Percentiles rank a stretch among this genome's conserved stretches.
Conservation (phyloP, 1,140 invertebrate species). For the Caenorhabditis remanei region DNA sequence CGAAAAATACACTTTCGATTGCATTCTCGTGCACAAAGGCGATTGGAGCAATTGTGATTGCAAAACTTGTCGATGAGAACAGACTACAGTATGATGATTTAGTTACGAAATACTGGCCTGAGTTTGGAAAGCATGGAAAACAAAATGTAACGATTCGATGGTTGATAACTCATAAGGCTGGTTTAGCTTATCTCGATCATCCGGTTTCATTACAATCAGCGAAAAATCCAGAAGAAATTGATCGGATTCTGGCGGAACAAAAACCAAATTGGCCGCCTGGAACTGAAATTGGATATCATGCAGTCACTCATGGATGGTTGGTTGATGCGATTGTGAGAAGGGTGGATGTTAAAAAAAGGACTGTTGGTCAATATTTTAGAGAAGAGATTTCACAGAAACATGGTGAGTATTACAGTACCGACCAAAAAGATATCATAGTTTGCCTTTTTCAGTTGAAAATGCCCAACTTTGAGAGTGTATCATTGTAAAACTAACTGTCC, state of each 20-base stretch:
- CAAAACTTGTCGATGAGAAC: slow-evolving; percentile 76
- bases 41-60: slow-evolving; percentile 74
- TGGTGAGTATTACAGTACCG: slow-evolving; percentile 4
- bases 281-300: slow-evolving; percentile 75
- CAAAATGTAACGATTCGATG: slow-evolving; percentile 78
- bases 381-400: slow-evolving; percentile 77
- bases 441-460: no score
- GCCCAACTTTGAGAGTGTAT: no score
- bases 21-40: slow-evolving; percentile 62
- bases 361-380: slow-evolving; percentile 75
- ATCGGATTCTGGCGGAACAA: slow-evolving; percentile 64
- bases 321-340: slow-evolving; percentile 78
- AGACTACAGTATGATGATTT: slow-evolving; percentile 75
- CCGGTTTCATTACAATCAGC: slow-evolving; percentile 51
- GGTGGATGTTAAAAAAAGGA: slow-evolving; percentile 74
- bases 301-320: slow-evolving; percentile 77
- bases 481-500: no score
- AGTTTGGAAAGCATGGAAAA: slow-evolving; percentile 78
- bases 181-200: slow-evolving; percentile 58
- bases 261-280: slow-evolving; percentile 69
- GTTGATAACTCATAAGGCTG: slow-evolving; percentile 78
- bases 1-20: slow-evolving; percentile 48
- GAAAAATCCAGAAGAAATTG: slow-evolving; percentile 57
- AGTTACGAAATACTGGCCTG: slow-evolving; percentile 78
- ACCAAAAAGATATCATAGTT: no score